phyloP scores from a whole-genome alignment of 2,113 vertebrate genomes.

The Meleagris gallopavo region DNA sequence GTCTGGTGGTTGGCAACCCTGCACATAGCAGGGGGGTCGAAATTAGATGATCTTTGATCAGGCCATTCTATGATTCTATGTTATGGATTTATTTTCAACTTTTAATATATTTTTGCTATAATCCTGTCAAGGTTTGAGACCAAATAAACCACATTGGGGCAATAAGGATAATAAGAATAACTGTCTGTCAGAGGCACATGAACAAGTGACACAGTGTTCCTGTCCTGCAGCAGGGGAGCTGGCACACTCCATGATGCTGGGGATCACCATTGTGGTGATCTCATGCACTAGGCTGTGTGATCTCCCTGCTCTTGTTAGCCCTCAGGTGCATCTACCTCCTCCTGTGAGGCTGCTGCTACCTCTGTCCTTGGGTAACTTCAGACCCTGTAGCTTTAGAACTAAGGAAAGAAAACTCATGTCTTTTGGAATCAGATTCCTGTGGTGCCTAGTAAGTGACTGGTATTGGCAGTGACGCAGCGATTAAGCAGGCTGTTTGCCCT shows the following conservation, averaged over 20 bases:
- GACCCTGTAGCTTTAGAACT: not conserved
- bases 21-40: too few species aligned
- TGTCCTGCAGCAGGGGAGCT: not conserved
- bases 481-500: not conserved
- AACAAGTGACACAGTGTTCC: not conserved
- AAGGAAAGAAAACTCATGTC: not conserved
- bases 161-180: not conserved
- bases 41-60: too few species aligned
- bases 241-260: not conserved
- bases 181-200: not conserved
- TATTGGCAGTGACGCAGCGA: not conserved
- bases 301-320: not conserved
- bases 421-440: not conserved
- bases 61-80: not conserved
- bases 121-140: not conserved
- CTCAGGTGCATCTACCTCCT: not conserved
- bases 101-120: not conserved
- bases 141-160: not conserved
- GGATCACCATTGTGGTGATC: not conserved
- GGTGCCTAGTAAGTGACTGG: not conserved
- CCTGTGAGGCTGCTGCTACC: not conserved
- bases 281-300: not conserved
- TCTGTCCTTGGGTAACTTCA: not conserved
- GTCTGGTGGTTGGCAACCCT: too few species aligned
- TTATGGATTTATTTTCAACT: not conserved